Evolutionary conservation across 2,797 vertebrate species (phyloP), one percentile per base, ranked within the genome.

Genomic region (Cyclura pinguis): DNA sequence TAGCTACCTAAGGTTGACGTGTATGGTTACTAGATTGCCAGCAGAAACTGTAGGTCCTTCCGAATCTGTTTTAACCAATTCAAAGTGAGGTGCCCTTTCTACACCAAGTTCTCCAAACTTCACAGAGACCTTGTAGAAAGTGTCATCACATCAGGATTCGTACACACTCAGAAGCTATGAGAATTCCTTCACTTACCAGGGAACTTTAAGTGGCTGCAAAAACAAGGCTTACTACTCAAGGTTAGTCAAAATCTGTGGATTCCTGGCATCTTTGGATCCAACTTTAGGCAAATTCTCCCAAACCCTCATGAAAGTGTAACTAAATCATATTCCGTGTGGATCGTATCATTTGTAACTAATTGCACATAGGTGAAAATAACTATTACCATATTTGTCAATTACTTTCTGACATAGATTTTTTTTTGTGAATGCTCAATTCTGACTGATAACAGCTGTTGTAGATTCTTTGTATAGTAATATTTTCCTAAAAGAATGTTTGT

Each of bases 221-320:
- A 62, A 62, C 14, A 62, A 62, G 35, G 38, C 32, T 32, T 27
- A 10, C 14, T 69, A 42, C 52, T 12, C 64, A n/a, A 89, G 13
- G 42, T 5, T 59, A 67, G 59, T 27, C 59, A 84, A 84, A 85
- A 80, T 69, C 14, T 8, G 18, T 80, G 20, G 1, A 47, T 14
- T 3, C 9, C 67, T 80, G 55, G 5, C 1, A 29, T 38, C 47
- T 24, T 47, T 85, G 14, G 12, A 69, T n/a, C 10, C 24, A 38
- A 85, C 12, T 80, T 89, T 77, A 80, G 18, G 20, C 35, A 88
- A 38, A 10, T 83, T 88, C 38, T 74, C 29, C 24, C 29, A 89
- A 84, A 76, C 2, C 27, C 42, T n/a, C 16, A 8, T 38, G 35
- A 24, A 16, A 73, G 52, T 6, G 42, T 88, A 59, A 10, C 32